These are phyloP conservation scores for Sapayoa aenigma DNA, from an alignment of 2,113 vertebrate species.

Conservation along the genomic window DNA sequence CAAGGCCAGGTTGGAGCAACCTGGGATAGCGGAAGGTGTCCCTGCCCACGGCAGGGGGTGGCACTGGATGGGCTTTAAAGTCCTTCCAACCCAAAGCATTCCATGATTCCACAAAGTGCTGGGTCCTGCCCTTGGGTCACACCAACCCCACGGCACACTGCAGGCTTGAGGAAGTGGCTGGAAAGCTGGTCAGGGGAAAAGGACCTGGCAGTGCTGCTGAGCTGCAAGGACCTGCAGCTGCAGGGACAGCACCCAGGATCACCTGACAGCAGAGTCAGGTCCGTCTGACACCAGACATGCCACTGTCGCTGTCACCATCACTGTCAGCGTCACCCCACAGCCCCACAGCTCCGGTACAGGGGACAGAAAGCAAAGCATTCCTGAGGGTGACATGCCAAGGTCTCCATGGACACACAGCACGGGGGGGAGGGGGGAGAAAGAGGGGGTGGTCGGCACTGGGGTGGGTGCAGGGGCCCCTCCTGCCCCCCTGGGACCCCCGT, in stretches of 20 bases:
- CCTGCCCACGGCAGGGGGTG: not conserved
- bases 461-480: not conserved
- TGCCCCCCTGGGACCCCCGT: not conserved
- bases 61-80: not conserved
- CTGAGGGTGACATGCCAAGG: not conserved
- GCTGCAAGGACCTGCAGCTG: not conserved
- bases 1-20: not conserved
- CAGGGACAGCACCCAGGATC: not conserved
- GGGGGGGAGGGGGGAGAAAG: not conserved
- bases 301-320: not conserved
- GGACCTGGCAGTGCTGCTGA: too few species aligned
- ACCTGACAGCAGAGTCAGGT: not conserved
- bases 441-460: not conserved
- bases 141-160: not conserved
- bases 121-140: not conserved
- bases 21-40: not conserved
- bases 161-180: not conserved
- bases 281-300: not conserved
- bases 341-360: rapidly evolving
- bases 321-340: not conserved
- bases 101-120: not conserved
- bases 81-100: not conserved
- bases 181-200: not conserved
- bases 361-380: not conserved
- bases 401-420: not conserved